phyloP scores from a whole-genome alignment of 2,797 vertebrate genomes.

The Semotilus atromaculatus region DNA sequence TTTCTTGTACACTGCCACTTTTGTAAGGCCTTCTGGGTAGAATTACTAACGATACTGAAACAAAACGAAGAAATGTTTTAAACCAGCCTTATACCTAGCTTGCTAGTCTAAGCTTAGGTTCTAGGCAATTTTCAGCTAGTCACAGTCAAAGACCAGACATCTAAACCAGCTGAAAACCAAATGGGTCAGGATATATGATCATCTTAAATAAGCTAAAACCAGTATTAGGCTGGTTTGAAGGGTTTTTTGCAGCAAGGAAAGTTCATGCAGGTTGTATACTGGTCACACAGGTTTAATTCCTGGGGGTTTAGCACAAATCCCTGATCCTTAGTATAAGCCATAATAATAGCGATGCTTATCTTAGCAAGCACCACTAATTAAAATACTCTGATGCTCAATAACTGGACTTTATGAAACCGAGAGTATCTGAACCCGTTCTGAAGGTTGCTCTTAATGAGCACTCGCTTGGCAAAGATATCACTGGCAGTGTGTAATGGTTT shows the following conservation, averaged over 20 bases:
- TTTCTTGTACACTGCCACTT: constrained; percentile 8
- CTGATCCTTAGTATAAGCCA: constrained; percentile 4
- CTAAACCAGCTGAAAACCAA: background rate
- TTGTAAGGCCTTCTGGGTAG: constrained; percentile 1
- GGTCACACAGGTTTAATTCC: background rate
- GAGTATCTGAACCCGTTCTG: constrained; percentile 18
- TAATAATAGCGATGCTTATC: background rate
- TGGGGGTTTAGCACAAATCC: constrained; percentile 13
- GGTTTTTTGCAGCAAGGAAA: background rate
- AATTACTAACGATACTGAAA: constrained; percentile 6
- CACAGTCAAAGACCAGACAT: too few species aligned
- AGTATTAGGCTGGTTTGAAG: background rate
- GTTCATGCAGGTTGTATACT: background rate
- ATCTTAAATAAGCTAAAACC: background rate
- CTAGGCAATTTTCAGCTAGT: background rate
- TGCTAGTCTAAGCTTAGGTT: background rate
- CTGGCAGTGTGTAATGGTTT: constrained; percentile 34
- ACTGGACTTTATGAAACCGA: background rate
- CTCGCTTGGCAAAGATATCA: constrained; percentile 45
- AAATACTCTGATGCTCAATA: constrained; percentile 17
- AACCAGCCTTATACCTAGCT: background rate
- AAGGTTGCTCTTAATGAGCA: constrained; percentile 30
- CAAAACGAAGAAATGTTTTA: too few species aligned
- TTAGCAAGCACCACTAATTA: background rate
- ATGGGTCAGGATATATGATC: background rate